Evolutionary conservation across 2,113 vertebrate species (phyloP), one percentile per base, ranked within the genome.

Genomic region (Corythaeola cristata): DNA sequence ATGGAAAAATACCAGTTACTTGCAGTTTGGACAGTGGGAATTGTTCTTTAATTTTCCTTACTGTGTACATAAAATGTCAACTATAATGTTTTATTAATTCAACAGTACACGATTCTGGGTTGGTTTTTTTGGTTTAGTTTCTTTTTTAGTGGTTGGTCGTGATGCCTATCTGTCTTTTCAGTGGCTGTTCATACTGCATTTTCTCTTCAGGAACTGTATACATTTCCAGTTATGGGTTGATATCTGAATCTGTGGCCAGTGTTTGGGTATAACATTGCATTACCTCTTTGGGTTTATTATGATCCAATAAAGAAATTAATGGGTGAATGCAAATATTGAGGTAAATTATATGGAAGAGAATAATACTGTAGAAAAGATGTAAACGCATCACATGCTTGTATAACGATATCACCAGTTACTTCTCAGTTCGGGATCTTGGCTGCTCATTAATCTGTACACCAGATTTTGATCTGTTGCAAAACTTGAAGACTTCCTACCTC

Each of bases 311-410:
- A 83, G 23, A 78, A 92, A 93, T 76, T 81, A 92, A 39, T 55
- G 30, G 28, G 32, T 89, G 37, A 84, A 81, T 85, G 55, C 66
- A 52, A 82, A 79, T 84, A 53, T 7, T 20, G 67, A 76, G 33
- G n/a, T 60, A 73, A 76, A 35, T 39, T 8, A 26, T 72, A 59
- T 26, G 44, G 39, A 59, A 88, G 30, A 47, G 12, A 71, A 16
- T 32, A 90, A 71, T 71, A 53, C 22, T 89, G 41, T 45, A 56
- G 63, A 81, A 78, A 53, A 72, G 21, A 19, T 35, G 20, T 73
- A 50, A 72, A 35, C 11, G 24, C 2, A 1, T 6, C n/a, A 4
- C 0, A 0, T 67, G 21, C 77, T 63, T 68, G 8, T 60, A 2
- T 91, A 19, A 50, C 18, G 17, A 4, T 72, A 37, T n/a, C 11